Evolutionary conservation across 2,888 invertebrate species (phyloP).

Genomic region (Megaustenia siamemsis): DNA sequence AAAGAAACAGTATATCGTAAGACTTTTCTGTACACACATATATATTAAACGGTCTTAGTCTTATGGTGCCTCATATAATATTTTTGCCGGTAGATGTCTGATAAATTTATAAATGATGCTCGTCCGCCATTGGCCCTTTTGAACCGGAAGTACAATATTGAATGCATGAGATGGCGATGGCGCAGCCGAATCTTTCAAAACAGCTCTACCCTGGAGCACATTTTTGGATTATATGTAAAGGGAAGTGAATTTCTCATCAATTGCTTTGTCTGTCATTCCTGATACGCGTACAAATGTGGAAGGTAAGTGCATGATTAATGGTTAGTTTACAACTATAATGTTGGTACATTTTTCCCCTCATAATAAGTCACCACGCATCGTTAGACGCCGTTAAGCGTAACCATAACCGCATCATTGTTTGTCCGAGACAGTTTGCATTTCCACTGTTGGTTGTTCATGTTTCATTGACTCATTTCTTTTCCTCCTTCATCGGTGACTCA

Average conservation of each 20-base stretch:
- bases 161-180: conserved; percentile 16
- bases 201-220: no score
- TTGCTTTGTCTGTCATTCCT: not conserved
- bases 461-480: conserved; percentile 24
- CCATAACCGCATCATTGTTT: not conserved
- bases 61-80: no score
- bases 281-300: conserved; percentile 18
- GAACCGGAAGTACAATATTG: conserved; percentile 14
- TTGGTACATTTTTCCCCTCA: no score
- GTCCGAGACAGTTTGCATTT: not conserved
- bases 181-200: conserved; percentile 3
- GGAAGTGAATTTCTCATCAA: not conserved
- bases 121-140: not conserved
- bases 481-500: not conserved
- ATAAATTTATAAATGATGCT: no score
- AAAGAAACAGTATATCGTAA: no score
- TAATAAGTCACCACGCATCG: no score
- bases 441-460: not conserved
- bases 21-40: no score
- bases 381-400: no score
- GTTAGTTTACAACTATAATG: not conserved
- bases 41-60: no score
- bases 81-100: no score
- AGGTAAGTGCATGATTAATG: conserved; percentile 5
- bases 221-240: not conserved